Base-by-base conservation (phyloP, 2,797 vertebrate genomes). In the Tangara arthus region DNA sequence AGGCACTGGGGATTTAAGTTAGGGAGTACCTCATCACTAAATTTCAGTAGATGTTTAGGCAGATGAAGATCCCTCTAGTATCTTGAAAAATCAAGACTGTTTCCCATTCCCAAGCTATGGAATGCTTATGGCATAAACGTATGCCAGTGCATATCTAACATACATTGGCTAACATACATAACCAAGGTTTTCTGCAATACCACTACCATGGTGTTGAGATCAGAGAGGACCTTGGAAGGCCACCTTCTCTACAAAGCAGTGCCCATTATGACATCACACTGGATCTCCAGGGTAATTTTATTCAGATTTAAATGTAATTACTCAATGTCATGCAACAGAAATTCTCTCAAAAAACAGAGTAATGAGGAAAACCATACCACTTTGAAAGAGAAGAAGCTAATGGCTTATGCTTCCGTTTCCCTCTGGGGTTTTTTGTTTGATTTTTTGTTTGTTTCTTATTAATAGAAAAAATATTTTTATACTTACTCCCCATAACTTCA, bases 401-500 rank as follows among this genome's bases (percentile, higher is more conserved):
- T 30, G 11, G 9, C 6, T 76, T 85, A 18, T n/a, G 15, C 9
- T 76, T 32, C 23, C 2, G 3, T 61, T 52, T 39, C 23, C 9
- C 18, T 56, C 26, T 41, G 24, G 8, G 11, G 0, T 10, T 49
- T 66, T 30, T 28, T 41, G 14, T 17, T 30, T 9, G 24, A 4
- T 27, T 32, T 42, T 20, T 47, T 24, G 8, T 27, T 39, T 44
- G 4, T 9, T 23, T 23, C 4, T 19, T 30, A 61, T 35, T n/a
- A 63, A 34, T 8, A 71, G 35, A 60, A 63, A 56, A 82, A 46
- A 17, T 26, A 30, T 41, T n/a, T 32, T 72, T 86, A 90, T 97
- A 99, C 99, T 99, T 98, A 99, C 99, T 84, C 99, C 99, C 99
- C 99, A 99, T 95, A 99, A 97, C 95, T 97, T 98, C 94, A 99